Percentiles rank a stretch among this genome's conserved stretches.
Evolutionary conservation across 2,113 vertebrate genomes (phyloP).

Genomic region (Corydoras sp.): DNA sequence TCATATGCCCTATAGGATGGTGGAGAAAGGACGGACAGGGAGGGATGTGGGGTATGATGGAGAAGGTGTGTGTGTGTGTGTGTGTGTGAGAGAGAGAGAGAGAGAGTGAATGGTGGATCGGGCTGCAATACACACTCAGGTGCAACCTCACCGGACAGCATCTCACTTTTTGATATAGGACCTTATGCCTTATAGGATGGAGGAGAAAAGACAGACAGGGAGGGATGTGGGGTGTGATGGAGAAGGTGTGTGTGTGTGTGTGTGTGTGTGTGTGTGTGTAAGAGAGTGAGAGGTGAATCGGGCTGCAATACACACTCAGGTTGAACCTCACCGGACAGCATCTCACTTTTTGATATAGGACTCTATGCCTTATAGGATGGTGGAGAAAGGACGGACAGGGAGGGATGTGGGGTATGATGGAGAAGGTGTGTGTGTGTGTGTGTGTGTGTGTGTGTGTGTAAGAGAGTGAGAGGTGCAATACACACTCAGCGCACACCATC

Average conservation of each 20-base stretch:
- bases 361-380: conserved; percentile 51
- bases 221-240: conserved; percentile 11
- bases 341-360: conserved; percentile 10
- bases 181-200: conserved; percentile 51
- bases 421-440: not conserved
- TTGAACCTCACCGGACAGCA: conserved; percentile 35
- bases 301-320: conserved; percentile 46
- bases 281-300: not conserved
- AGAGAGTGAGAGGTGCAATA: conserved; percentile 42
- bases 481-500: conserved; percentile 39
- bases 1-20: conserved; percentile 54
- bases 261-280: too few relatives aligned
- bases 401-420: conserved; percentile 19
- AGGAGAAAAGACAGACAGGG: conserved; percentile 16
- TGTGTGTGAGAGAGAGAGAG: too few relatives aligned
- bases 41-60: conserved; percentile 11
- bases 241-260: not conserved
- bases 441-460: too few relatives aligned
- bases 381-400: conserved; percentile 16
- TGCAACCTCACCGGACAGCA: conserved; percentile 36
- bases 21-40: conserved; percentile 21
- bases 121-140: conserved; percentile 46
- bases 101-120: not conserved
- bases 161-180: conserved; percentile 11
- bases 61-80: not conserved